phyloP scores from a whole-genome alignment of 2,113 vertebrate species.

The Columba livia region DNA sequence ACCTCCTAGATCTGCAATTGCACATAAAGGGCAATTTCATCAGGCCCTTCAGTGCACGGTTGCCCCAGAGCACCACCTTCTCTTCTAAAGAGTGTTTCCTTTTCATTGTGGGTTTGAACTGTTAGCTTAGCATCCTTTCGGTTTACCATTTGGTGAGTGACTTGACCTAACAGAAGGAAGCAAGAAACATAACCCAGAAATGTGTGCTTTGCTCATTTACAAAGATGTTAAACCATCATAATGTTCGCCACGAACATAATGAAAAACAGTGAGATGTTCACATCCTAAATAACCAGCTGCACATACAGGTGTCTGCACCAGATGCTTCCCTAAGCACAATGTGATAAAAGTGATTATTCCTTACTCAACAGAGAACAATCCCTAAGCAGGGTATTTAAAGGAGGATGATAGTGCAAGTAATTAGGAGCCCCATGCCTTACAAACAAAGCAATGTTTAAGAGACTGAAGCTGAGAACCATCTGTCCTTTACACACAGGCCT shows the following conservation, averaged over 20 bases:
- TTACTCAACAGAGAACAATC: constrained; percentile 43
- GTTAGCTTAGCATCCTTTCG: background rate
- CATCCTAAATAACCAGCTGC: constrained; percentile 55
- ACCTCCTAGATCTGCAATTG: background rate
- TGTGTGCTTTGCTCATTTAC: constrained; percentile 13
- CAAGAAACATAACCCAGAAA: constrained; percentile 1
- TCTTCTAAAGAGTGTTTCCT: background rate
- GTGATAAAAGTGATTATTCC: constrained; percentile 64
- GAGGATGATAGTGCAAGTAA: constrained; percentile 14
- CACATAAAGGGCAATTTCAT: background rate
- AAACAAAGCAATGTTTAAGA: constrained; percentile 23
- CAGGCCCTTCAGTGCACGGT: background rate
- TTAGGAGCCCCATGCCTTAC: constrained; percentile 16
- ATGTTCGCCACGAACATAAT: constrained; percentile 17
- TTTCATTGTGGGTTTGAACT: background rate
- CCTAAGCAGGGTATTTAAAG: constrained; percentile 39
- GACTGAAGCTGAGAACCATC: constrained; percentile 14
- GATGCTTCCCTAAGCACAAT: constrained; percentile 57
- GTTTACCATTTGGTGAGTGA: background rate
- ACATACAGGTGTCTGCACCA: constrained; percentile 63
- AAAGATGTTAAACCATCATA: constrained; percentile 37
- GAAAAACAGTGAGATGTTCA: constrained; percentile 47
- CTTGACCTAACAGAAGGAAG: constrained; percentile 15
- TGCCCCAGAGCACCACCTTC: background rate
- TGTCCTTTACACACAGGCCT: background rate